phyloP scores from a whole-genome alignment of 2,888 invertebrate genomes.

The Cephus nigrinus region DNA sequence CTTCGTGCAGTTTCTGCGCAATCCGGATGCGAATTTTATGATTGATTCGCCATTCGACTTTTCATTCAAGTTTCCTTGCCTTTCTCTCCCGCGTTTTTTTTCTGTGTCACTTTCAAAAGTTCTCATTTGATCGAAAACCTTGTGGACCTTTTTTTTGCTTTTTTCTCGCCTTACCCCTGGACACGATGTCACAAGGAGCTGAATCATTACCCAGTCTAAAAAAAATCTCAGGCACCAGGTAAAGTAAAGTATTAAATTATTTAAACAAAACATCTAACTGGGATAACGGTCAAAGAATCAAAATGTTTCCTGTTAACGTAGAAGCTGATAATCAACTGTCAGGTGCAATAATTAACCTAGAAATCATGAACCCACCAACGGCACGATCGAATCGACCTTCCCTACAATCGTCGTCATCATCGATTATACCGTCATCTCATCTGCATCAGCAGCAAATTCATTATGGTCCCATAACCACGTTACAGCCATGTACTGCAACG shows the following conservation, averaged over 20 bases:
- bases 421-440: conserved; percentile 25
- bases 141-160: background rate
- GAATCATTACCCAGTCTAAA: background rate
- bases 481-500: conserved; percentile 46
- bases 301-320: background rate
- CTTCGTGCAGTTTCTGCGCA: background rate
- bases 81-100: background rate
- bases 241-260: background rate
- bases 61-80: background rate
- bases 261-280: background rate
- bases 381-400: conserved; percentile 49
- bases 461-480: conserved; percentile 50
- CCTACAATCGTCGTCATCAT: conserved; percentile 32
- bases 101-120: background rate
- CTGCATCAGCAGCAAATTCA: conserved; percentile 46
- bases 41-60: background rate
- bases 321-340: conserved; percentile 2
- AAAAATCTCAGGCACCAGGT: background rate
- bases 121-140: background rate
- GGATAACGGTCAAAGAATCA: background rate
- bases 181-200: background rate
- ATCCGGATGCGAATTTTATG: background rate
- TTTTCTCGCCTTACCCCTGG: background rate
- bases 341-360: background rate
- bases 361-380: conserved; percentile 55